phyloP scores from a whole-genome alignment of 2,113 vertebrate species.

The Ifrita kowaldi region DNA sequence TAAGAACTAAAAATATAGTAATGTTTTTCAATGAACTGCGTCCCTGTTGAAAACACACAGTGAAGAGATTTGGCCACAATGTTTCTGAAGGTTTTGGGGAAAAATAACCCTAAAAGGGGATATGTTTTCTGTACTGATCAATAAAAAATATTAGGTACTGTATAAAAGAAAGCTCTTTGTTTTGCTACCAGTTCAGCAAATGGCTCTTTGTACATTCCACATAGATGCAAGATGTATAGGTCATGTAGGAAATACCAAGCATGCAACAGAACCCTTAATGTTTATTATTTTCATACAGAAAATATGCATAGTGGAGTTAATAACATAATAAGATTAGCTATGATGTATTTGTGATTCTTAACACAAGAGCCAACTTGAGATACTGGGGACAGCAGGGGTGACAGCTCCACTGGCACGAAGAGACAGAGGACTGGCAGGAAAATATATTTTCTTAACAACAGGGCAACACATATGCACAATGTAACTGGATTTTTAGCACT shows the following conservation, averaged over 20 bases:
- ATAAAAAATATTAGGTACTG: not conserved
- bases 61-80: not conserved
- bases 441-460: not conserved
- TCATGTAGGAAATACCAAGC: not conserved
- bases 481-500: not conserved
- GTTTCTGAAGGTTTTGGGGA: not conserved
- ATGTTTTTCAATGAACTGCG: not conserved
- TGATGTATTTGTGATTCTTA: not conserved
- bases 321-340: not conserved
- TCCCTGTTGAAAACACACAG: not conserved
- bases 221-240: not conserved
- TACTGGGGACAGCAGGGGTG: not conserved
- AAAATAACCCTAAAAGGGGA: not conserved
- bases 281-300: not conserved
- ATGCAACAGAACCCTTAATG: not conserved
- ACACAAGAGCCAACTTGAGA: not conserved
- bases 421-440: not conserved
- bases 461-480: not conserved
- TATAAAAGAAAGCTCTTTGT: not conserved
- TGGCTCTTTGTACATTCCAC: accelerated
- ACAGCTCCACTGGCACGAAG: not conserved
- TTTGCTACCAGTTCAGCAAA: not conserved
- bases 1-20: not conserved
- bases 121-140: not conserved
- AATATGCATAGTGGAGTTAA: not conserved